phyloP scores from a whole-genome alignment of 2,113 vertebrate species.

The Nycticebus coucang region DNA sequence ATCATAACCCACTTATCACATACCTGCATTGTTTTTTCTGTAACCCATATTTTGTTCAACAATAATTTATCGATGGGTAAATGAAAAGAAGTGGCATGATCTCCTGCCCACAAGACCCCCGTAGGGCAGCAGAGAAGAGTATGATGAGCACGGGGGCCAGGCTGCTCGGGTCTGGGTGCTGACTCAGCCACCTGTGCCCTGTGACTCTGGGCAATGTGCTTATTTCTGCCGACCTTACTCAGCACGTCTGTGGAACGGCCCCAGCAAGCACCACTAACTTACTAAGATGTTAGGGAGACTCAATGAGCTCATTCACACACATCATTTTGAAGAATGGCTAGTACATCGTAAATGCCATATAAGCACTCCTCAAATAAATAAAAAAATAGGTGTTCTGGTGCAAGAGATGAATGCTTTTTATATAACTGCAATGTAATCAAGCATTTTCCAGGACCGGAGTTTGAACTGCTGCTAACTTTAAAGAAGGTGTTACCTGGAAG shows the following conservation, averaged over 20 bases:
- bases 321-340: neutral
- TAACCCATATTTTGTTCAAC: neutral
- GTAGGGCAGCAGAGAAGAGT: rapidly evolving
- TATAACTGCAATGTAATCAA: too few species aligned
- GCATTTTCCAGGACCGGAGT: rapidly evolving
- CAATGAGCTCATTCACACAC: rapidly evolving
- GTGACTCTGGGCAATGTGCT: rapidly evolving
- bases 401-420: neutral
- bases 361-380: neutral
- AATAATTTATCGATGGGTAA: neutral
- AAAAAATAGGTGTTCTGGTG: neutral
- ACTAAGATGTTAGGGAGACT: too few species aligned
- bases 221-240: neutral
- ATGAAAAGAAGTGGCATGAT: neutral
- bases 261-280: too few species aligned
- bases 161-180: too few species aligned
- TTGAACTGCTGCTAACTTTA: rapidly evolving
- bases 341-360: rapidly evolving
- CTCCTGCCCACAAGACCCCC: too few species aligned
- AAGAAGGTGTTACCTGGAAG: neutral
- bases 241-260: neutral
- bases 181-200: too few species aligned
- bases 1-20: too few species aligned
- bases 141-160: rapidly evolving
- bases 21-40: rapidly evolving